These are phyloP conservation scores for Aspidapion aeneum DNA, from an alignment of 2,888 invertebrate genomes.

Conservation along the genomic window DNA sequence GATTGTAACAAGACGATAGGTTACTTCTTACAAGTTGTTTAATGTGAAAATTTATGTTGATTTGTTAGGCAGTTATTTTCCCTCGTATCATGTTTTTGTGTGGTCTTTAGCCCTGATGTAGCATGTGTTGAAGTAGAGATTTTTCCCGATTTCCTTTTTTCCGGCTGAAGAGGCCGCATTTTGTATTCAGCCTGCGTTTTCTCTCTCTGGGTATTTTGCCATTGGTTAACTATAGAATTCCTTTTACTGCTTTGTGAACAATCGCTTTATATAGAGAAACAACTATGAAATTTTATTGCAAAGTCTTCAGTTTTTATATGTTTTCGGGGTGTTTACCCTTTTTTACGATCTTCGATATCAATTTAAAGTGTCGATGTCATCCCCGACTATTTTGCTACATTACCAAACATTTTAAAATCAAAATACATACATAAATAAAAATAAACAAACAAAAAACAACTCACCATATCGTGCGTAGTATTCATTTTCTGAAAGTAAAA, in stretches of 20 bases:
- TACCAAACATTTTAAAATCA: too few relatives aligned
- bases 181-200: slow-evolving; percentile 41
- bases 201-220: slow-evolving; percentile 37
- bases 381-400: too few relatives aligned
- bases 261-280: slow-evolving; percentile 34
- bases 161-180: slow-evolving; percentile 38
- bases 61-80: slow-evolving; percentile 22
- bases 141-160: slow-evolving; percentile 38
- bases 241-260: slow-evolving; percentile 35
- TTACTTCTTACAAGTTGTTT: too few relatives aligned
- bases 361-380: too few relatives aligned
- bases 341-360: slow-evolving; percentile 5
- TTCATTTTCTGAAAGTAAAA: slow-evolving; percentile 30
- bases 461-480: slow-evolving; percentile 28
- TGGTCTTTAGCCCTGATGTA: slow-evolving; percentile 33
- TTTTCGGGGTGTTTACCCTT: slow-evolving; percentile 3
- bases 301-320: slow-evolving; percentile 14
- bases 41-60: too few relatives aligned
- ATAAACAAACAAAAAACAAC: slow-evolving; percentile 14
- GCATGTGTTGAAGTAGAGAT: slow-evolving; percentile 43
- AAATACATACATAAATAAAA: too few relatives aligned
- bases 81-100: slow-evolving; percentile 22
- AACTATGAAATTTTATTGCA: slow-evolving; percentile 34
- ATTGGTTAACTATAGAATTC: slow-evolving; percentile 41
- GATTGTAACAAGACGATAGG: too few relatives aligned